Evolutionary conservation across 2,113 vertebrate genomes (phyloP), one percentile per base, ranked within the genome.

Genomic region (Chaetura pelagica): DNA sequence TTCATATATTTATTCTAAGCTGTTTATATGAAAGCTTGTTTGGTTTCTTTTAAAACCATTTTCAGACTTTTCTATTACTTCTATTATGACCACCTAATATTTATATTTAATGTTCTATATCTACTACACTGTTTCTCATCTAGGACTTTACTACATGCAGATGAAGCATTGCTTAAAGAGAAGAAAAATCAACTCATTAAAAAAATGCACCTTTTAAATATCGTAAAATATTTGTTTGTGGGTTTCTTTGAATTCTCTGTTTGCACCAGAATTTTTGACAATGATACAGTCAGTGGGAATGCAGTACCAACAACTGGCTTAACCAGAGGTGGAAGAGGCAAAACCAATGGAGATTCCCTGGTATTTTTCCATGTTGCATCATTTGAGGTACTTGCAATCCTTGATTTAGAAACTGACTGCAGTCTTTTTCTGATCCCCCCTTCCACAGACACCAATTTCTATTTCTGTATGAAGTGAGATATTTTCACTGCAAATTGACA

Each of bases 151-250:
- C 76, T 75, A 90, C 73, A 78, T 49, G 81, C 88, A 96, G 90
- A 93, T 68, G 82, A 96, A 89, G 12, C 38, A 2, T 38, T 81
- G 54, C 85, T 84, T 93, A 84, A 94, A 81, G 88, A 96, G 48
- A 34, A 84, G 35, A 76, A 96, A 96, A 96, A 91, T 84, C 84
- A 87, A 88, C 93, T 93, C 83, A 84, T 95, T 42, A 42, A 91
- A 96, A 96, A 97, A 97, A 96, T 78, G 80, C 62, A 94, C 92
- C 92, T 94, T 94, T 88, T 96, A 96, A 96, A 94, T 90, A 96
- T 89, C 89, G 59, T 87, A 61, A 93, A 87, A 68, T 84, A 87
- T 96, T 95, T 89, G 88, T 90, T 93, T 52, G 14, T 74, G 79
- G 90, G 42, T 89, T 95, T 87, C 93, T 93, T 95, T 90, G 86